Conservation (phyloP, 2,113 vertebrate species). For the Poeciliopsis prolifica region DNA sequence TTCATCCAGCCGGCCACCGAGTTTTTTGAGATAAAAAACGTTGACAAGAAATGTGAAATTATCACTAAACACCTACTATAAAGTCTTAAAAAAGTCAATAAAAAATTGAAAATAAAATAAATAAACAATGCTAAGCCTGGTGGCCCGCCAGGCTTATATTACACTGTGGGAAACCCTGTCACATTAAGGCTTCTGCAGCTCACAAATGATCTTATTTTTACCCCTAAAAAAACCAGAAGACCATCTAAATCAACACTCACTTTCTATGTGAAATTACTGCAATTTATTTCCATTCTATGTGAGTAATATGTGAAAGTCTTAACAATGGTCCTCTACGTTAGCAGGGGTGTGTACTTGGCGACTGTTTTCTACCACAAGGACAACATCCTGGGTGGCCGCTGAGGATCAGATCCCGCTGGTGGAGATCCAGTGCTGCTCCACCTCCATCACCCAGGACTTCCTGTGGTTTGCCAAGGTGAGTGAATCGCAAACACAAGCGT, state of each 20-base stretch:
- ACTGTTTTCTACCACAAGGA: conserved; percentile 81
- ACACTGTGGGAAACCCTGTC: no score
- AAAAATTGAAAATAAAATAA: no score
- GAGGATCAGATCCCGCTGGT: conserved; percentile 81
- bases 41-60: no score
- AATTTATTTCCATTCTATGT: neutral
- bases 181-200: conserved; percentile 30
- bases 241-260: neutral
- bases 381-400: conserved; percentile 78
- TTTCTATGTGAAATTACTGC: neutral
- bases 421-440: conserved; percentile 82
- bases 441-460: conserved; percentile 78
- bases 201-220: neutral
- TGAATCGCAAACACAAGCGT: neutral
- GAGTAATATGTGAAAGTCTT: no score
- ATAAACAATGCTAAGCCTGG: no score
- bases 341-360: conserved; percentile 80
- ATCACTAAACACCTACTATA: no score
- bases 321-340: neutral
- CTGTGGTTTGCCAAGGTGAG: conserved; percentile 81
- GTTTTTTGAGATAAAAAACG: no score
- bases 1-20: no score
- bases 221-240: neutral
- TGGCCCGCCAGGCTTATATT: no score
- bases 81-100: no score